Evolutionary conservation across 2,888 invertebrate species (phyloP).

Genomic region (Aradus depressus): DNA sequence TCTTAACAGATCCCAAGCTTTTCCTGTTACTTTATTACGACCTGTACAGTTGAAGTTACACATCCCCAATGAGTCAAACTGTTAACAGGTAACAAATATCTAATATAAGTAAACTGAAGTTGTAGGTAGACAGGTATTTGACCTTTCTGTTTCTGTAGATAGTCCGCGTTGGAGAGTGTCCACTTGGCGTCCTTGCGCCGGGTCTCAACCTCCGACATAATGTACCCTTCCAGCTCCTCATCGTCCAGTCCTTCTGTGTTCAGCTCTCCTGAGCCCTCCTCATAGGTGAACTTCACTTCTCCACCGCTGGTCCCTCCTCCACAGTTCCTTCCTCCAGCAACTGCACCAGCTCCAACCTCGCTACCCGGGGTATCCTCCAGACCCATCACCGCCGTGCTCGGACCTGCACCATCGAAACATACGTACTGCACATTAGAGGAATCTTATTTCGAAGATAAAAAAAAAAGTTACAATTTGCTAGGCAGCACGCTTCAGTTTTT

Average conservation of each 20-base stretch:
- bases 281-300: constrained; percentile 1
- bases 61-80: too few species aligned
- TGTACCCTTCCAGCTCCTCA: constrained; percentile 76
- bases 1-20: too few species aligned
- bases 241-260: constrained; percentile 72
- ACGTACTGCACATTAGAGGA: too few species aligned
- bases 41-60: too few species aligned
- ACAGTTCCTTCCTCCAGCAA: background rate
- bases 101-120: background rate
- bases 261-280: constrained; percentile 45
- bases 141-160: constrained; percentile 71
- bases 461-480: too few species aligned
- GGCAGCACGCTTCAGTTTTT: too few species aligned
- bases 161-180: constrained; percentile 79
- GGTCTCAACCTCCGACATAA: constrained; percentile 70
- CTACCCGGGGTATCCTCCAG: constrained; percentile 37
- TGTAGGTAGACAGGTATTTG: constrained; percentile 32
- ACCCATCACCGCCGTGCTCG: constrained; percentile 61
- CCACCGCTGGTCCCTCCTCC: background rate
- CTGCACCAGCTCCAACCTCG: background rate
- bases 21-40: too few species aligned
- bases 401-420: too few species aligned
- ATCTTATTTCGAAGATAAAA: too few species aligned
- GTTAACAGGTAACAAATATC: too few species aligned
- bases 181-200: constrained; percentile 71